These are phyloP conservation scores for Phalanger gymnotis DNA, from an alignment of 2,797 vertebrate genomes.

Conservation along the genomic window DNA sequence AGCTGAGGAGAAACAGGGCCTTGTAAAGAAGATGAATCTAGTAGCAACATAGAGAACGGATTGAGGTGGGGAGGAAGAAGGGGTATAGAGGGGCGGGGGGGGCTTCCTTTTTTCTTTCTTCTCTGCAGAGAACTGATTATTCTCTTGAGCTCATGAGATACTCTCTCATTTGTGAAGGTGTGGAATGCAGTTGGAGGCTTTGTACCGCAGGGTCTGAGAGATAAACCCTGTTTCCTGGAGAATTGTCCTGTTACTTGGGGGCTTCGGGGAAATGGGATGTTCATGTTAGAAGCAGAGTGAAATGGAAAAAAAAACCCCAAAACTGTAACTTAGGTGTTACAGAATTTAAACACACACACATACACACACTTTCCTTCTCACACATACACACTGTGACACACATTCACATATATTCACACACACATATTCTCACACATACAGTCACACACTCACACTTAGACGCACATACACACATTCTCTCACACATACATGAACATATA, in stretches of 20 bases:
- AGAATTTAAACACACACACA: not conserved
- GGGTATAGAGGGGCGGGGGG: not conserved
- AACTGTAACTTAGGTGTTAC: not conserved
- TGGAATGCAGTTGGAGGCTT: not conserved
- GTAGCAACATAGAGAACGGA: not conserved
- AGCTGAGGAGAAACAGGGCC: not conserved
- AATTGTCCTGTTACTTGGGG: not conserved
- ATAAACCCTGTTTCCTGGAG: rapidly evolving
- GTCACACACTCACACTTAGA: not conserved
- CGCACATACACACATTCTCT: not conserved
- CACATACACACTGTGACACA: too few relatives aligned
- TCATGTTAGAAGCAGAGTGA: not conserved
- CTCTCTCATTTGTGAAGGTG: not conserved
- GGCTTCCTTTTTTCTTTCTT: not conserved
- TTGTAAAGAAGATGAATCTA: not conserved
- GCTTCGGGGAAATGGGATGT: not conserved
- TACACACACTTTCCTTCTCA: not conserved
- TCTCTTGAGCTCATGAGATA: not conserved
- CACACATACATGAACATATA: too few relatives aligned
- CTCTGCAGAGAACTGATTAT: not conserved
- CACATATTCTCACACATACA: too few relatives aligned
- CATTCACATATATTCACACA: not conserved
- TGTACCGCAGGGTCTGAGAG: rapidly evolving
- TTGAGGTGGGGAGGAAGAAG: not conserved
- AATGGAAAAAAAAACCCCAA: too few relatives aligned